Base-by-base conservation (phyloP, 2,888 invertebrate genomes). In the Colletes collaris region DNA sequence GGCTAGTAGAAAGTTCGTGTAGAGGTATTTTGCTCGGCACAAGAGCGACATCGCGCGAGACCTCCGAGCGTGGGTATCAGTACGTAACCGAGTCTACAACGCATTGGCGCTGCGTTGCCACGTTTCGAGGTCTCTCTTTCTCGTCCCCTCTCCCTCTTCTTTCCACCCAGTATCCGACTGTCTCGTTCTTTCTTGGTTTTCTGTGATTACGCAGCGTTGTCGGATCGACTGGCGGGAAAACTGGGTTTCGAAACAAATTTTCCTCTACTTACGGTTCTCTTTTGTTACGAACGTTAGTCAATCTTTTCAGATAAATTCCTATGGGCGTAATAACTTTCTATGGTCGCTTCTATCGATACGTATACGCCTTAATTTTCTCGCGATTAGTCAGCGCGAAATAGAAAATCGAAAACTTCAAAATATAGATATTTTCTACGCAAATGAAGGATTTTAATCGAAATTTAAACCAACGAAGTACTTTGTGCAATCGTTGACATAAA, bases 41-140 rank as follows among this genome's bases (percentile, higher is more conserved):
- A 84, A 87, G 83, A 85, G 86, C 82, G 82, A 78, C 85, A 85
- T 86, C 78, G 83, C 83, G 79, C 87, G 89, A 89, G 89, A 88
- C 86, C 89, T 88, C 91, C 90, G 91, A 93, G 92, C 93, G 93
- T 93, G 93, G 93, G 93, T 93, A 93, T 93, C 93, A 93, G 93
- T 92, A 93, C 93, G 93, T 93, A 93, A 93, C 93, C 92, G 91
- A 91, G 88, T 89, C 90, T 89, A 90, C 91, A 88, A 89, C 86
- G 89, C 87, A 85, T 81, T 83, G 80, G 60, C 79, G 90, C 93
- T 86, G 74, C 79, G 93, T 93, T 93, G 93, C 93, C 93, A 91
- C 90, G 88, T 92, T 92, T 92, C 92, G 91, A 91, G 91, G 90
- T 89, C 88, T 90, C 87, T 84, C 67, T 82, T 76, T 85, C 79